Evolutionary conservation across 1,140 invertebrate species (phyloP).

Genomic region (Caenorhabditis brenneri): DNA sequence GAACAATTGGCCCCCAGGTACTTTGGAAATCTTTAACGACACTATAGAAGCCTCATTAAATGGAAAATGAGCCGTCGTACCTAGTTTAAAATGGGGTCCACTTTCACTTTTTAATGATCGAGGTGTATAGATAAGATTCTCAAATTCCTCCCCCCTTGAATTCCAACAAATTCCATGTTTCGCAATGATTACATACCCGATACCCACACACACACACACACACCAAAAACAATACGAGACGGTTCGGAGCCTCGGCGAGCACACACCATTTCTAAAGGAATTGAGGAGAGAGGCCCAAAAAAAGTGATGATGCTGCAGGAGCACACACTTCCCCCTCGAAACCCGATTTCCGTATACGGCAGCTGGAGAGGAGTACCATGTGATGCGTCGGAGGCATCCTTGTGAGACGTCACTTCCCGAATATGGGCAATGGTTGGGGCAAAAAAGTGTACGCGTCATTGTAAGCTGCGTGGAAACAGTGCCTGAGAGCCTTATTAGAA

Average conservation of each 20-base stretch:
- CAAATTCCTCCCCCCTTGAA: too few relatives aligned
- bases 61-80: not conserved
- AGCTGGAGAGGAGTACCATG: not conserved
- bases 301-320: not conserved
- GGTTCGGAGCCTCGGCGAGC: constrained; percentile 27
- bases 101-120: not conserved
- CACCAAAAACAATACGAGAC: constrained; percentile 37
- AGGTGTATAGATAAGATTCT: constrained; percentile 2
- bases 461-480: too few relatives aligned
- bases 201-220: not conserved
- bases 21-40: not conserved
- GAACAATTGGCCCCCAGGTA: not conserved
- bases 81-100: constrained; percentile 24
- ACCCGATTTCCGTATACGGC: constrained; percentile 42
- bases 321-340: not conserved
- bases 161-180: too few relatives aligned
- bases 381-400: not conserved
- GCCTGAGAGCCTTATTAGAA: too few relatives aligned
- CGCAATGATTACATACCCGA: not conserved
- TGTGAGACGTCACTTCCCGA: constrained; percentile 28
- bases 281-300: not conserved
- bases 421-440: not conserved
- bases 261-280: not conserved
- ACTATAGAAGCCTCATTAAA: constrained; percentile 5
- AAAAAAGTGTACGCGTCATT: not conserved